phyloP scores from a whole-genome alignment of 1,140 invertebrate genomes.

The Cydia fagiglandana region DNA sequence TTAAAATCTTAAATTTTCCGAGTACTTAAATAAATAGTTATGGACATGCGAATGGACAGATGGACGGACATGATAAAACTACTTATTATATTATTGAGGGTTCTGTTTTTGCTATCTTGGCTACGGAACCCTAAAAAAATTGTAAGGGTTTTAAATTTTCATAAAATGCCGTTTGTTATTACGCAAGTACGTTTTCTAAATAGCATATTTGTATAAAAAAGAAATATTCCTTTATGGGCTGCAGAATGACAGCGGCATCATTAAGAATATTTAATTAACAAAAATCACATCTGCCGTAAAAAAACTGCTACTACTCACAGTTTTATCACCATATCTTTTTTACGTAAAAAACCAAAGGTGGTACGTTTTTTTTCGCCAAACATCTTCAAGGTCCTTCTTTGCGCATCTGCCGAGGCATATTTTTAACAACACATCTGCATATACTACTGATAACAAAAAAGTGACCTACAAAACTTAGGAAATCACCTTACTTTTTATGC shows the following conservation, averaged over 20 bases:
- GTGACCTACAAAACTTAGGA: constrained; percentile 74
- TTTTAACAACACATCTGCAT: constrained; percentile 75
- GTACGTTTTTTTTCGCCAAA: constrained; percentile 57
- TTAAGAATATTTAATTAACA: constrained; percentile 25
- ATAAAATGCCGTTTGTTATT: neutral
- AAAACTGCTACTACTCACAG: constrained; percentile 6
- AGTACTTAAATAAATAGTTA: no score
- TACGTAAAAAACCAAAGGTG: constrained; percentile 63
- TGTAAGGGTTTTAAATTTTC: neutral
- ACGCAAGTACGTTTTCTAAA: neutral
- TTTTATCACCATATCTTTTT: constrained; percentile 42
- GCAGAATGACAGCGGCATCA: constrained; percentile 1
- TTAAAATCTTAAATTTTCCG: no score
- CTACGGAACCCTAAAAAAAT: no score
- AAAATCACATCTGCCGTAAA: constrained; percentile 27
- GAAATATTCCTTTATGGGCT: neutral
- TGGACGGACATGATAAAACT: no score
- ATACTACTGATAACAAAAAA: constrained; percentile 75
- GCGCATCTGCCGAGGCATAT: constrained; percentile 68
- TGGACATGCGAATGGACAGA: no score
- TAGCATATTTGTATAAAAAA: neutral
- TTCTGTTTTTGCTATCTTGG: no score
- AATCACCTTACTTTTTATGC: constrained; percentile 54
- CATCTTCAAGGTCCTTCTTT: constrained; percentile 65
- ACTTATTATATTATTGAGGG: no score